Base-by-base conservation (phyloP, 2,113 vertebrate genomes). In the Thalassarche chlororhynchos region DNA sequence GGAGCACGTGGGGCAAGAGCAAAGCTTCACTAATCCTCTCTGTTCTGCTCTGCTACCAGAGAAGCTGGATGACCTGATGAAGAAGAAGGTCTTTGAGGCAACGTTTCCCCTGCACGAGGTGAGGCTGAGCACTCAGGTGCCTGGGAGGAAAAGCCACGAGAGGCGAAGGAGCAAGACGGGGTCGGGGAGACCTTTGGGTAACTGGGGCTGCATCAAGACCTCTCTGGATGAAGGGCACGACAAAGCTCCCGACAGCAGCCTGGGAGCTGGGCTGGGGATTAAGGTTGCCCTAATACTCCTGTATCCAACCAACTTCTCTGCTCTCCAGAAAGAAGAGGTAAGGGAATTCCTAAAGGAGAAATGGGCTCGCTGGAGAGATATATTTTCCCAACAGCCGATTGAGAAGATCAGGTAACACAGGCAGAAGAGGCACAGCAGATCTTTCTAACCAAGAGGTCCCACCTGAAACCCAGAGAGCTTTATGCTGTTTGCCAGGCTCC, bases 101-200 rank as follows among this genome's bases (percentile, higher is more conserved):
- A 95, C 76, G 6, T 99, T 99, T 90, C 99, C 99, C 47, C 98
- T 99, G 77, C 99, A 99, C 47, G 95, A 99, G 98, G 99, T 99
- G 96, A 98, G 98, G 29, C 55, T 0, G 6, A 68, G 78, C 44
- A 12, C 21, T 29, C 2, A 8, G 26, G 18, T 20, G 31, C 18
- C 61, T 14, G 70, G 74, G 17, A 21, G 36, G 25, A 49, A 32
- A 42, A 65, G 36, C n/a, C 61, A 17, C 1, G 6, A 31, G 84
- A 36, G 31, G 49, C 3, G 26, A 46, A 78, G 46, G n/a, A 68
- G 40, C 40, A 32, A 40, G 57, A n/a, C 1, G 0, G 17, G 64
- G 25, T 6, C 0, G 31, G 38, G 38, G 57, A 32, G 3, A 19
- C 19, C 81, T 46, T 25, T 4, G 81, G 64, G 61, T 11, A 8